Conservation (phyloP, 2,797 vertebrate species). For the Rhodeus uyekii region DNA sequence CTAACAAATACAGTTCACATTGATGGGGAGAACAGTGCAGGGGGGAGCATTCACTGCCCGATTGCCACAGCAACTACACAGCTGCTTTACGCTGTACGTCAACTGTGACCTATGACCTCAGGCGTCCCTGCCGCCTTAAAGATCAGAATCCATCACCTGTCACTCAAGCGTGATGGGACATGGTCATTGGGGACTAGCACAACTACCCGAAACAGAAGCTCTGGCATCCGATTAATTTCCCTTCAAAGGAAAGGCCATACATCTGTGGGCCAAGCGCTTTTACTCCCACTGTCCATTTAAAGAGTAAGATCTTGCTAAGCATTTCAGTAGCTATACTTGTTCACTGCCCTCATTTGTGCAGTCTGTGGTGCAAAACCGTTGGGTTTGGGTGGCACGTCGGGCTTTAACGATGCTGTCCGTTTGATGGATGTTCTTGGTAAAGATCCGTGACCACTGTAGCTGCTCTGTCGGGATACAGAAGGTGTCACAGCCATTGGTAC, state of each 20-base stretch:
- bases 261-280: constrained; percentile 64
- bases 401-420: constrained; percentile 96
- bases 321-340: constrained; percentile 95
- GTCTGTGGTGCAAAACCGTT: constrained; percentile 91
- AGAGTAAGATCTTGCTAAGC: constrained; percentile 47
- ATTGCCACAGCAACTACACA: constrained; percentile 17
- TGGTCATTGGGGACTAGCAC: constrained; percentile 48
- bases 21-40: constrained; percentile 88
- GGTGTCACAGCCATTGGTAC: constrained; percentile 85
- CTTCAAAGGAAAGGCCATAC: constrained; percentile 51
- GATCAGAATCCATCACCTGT: constrained; percentile 41
- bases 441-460: constrained; percentile 92
- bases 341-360: constrained; percentile 91
- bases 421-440: constrained; percentile 94
- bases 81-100: constrained; percentile 3
- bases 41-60: constrained; percentile 2
- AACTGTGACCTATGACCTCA: constrained; percentile 38
- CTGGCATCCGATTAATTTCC: constrained; percentile 77
- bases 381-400: constrained; percentile 97
- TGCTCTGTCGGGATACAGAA: constrained; percentile 92
- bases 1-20: constrained; percentile 95
- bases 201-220: constrained; percentile 77
- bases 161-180: constrained; percentile 7
- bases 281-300: constrained; percentile 28
- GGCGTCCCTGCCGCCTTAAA: constrained; percentile 52